A percentile compares a stretch with the other conserved stretches of the same genome.
Evolutionary conservation across 2,113 vertebrate species (phyloP).

Genomic region (Cyanoramphus novaezelandiae): DNA sequence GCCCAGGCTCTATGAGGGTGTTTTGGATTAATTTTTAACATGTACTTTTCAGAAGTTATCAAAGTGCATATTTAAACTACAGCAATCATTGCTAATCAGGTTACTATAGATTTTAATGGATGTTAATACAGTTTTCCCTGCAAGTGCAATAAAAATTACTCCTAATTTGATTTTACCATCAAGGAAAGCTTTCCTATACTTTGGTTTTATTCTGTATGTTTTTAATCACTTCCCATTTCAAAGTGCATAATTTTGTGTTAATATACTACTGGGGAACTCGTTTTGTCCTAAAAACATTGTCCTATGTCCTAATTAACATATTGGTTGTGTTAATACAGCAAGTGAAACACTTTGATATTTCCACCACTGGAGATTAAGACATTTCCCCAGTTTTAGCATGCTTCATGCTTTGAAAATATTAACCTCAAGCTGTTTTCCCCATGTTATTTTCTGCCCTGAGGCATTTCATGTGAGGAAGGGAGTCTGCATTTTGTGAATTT

Average conservation of each 20-base stretch:
- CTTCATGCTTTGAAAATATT: not conserved
- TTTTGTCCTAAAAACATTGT: not conserved
- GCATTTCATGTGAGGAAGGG: not conserved
- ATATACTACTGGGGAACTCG: not conserved
- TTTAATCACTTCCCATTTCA: constrained; percentile 33
- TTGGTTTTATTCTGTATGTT: constrained; percentile 25
- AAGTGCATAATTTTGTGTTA: not conserved
- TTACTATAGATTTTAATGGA: constrained; percentile 62
- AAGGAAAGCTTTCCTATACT: not conserved
- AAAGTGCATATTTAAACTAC: not conserved
- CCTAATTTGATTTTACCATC: constrained; percentile 17
- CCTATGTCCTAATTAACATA: too few relatives aligned
- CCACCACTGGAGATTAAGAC: not conserved
- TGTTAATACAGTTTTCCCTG: constrained; percentile 55
- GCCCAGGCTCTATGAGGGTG: rapidly evolving
- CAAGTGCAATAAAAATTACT: constrained; percentile 50
- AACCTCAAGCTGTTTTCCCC: not conserved
- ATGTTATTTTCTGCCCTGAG: not conserved
- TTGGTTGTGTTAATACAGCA: not conserved
- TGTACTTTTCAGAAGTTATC: not conserved
- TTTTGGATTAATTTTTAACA: not conserved
- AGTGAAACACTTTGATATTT: not conserved
- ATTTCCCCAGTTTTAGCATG: not conserved
- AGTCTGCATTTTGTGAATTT: not conserved
- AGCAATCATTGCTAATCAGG: constrained; percentile 23